Evolutionary conservation across 1,140 invertebrate species (phyloP).

Genomic region (Harpegnathos saltator): DNA sequence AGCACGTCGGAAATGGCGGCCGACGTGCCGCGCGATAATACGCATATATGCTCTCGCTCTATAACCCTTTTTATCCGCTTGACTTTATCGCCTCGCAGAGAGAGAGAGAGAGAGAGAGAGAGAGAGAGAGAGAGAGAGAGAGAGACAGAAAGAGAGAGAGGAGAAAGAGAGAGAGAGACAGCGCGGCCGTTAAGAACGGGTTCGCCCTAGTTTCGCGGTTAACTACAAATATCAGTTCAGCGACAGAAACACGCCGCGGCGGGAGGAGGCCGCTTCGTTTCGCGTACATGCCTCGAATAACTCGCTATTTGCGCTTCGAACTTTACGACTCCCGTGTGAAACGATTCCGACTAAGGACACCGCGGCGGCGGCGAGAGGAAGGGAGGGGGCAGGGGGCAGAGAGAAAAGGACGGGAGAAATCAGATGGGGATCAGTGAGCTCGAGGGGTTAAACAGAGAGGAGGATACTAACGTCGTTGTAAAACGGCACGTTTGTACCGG

Average conservation of each 20-base stretch:
- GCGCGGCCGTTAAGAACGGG: constrained; percentile 49
- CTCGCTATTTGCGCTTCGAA: constrained; percentile 78
- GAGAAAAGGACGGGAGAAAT: not conserved
- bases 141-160: no score
- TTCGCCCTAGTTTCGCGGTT: constrained; percentile 72
- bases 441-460: constrained; percentile 54
- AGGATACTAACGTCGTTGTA: constrained; percentile 71
- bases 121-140: no score
- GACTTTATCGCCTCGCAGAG: constrained; percentile 46
- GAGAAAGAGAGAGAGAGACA: no score
- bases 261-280: constrained; percentile 13
- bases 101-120: no score
- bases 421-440: not conserved
- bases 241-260: constrained; percentile 28
- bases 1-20: constrained; percentile 7
- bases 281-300: constrained; percentile 78
- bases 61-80: constrained; percentile 35
- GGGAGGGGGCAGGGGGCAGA: constrained; percentile 23
- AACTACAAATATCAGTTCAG: constrained; percentile 76
- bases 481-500: constrained; percentile 78
- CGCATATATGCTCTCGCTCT: not conserved
- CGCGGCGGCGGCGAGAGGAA: constrained; percentile 22
- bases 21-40: constrained; percentile 15
- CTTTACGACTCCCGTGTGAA: constrained; percentile 79
- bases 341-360: constrained; percentile 70